Percentiles rank a stretch among this genome's conserved stretches.
Evolutionary conservation across 2,888 invertebrate species (phyloP).

Genomic region (Thymelicus lineola): DNA sequence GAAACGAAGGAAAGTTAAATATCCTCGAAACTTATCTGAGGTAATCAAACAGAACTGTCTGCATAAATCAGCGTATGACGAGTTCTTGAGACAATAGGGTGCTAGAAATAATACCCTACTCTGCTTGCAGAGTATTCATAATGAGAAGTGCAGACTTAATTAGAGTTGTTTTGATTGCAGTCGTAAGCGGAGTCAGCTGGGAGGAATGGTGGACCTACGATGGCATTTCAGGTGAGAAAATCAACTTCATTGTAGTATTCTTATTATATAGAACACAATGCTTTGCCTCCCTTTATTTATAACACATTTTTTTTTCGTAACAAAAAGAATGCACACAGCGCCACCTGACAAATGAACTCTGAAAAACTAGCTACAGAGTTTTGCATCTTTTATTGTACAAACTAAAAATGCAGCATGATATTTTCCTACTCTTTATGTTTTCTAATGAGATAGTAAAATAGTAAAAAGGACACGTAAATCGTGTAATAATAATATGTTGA

Average conservation of each 20-base stretch:
- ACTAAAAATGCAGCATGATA: neutral
- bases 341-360: neutral
- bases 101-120: slow-evolving; percentile 40
- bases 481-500: too few relatives aligned
- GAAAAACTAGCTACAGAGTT: neutral
- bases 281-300: neutral
- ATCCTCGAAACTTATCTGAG: neutral
- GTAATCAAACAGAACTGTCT: neutral
- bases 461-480: too few relatives aligned
- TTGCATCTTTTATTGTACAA: neutral
- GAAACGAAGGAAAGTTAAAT: too few relatives aligned
- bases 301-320: neutral
- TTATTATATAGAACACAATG: slow-evolving; percentile 15
- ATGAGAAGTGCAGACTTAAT: slow-evolving; percentile 72
- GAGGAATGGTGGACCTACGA: slow-evolving; percentile 99
- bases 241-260: slow-evolving; percentile 35
- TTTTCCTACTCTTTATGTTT: too few relatives aligned
- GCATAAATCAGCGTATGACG: neutral
- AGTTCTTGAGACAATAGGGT: slow-evolving; percentile 35
- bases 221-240: slow-evolving; percentile 94
- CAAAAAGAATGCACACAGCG: neutral
- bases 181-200: slow-evolving; percentile 92
- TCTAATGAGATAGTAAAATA: too few relatives aligned
- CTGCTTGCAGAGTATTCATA: slow-evolving; percentile 50
- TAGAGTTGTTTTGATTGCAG: slow-evolving; percentile 86